Percentiles rank a stretch among this genome's conserved stretches.
phyloP scores from a whole-genome alignment of 2,888 invertebrate species.

The Lepetodrilus schrolli region DNA sequence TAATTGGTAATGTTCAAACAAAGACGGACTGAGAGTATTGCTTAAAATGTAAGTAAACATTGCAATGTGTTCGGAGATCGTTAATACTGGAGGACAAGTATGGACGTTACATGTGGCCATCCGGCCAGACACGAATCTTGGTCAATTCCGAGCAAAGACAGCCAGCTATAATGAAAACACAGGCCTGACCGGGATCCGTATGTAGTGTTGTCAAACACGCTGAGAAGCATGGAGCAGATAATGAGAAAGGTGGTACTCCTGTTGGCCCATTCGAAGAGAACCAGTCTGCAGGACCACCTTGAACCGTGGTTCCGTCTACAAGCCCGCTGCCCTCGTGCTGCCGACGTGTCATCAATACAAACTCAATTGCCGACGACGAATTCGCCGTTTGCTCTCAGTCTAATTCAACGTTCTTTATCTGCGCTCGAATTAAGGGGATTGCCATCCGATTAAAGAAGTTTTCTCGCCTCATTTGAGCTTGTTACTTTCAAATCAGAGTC shows the following conservation, averaged over 20 bases:
- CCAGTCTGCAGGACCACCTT: not conserved
- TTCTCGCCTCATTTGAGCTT: slow-evolving; percentile 24
- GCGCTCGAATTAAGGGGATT: not conserved
- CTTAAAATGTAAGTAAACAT: slow-evolving; percentile 8
- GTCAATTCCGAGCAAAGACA: not conserved
- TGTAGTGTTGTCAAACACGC: not conserved
- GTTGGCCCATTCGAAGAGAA: not conserved
- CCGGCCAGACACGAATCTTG: not conserved
- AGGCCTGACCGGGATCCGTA: not conserved
- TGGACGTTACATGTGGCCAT: not conserved
- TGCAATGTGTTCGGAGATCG: not conserved
- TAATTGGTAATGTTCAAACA: slow-evolving; percentile 18
- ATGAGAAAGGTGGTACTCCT: not conserved
- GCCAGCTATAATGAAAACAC: not conserved
- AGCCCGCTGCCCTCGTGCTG: not conserved
- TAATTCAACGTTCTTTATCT: slow-evolving; percentile 16
- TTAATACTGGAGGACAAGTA: not conserved
- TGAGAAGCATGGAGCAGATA: not conserved
- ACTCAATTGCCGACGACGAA: slow-evolving; percentile 2
- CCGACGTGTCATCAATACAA: not conserved
- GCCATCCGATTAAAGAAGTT: slow-evolving; percentile 23
- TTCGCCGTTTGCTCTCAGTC: slow-evolving; percentile 11
- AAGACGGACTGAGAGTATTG: not conserved
- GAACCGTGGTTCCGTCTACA: not conserved
- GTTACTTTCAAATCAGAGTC: slow-evolving; percentile 15